Evolutionary conservation across 2,888 invertebrate genomes (phyloP).

Genomic region (Tetragnatha montana): DNA sequence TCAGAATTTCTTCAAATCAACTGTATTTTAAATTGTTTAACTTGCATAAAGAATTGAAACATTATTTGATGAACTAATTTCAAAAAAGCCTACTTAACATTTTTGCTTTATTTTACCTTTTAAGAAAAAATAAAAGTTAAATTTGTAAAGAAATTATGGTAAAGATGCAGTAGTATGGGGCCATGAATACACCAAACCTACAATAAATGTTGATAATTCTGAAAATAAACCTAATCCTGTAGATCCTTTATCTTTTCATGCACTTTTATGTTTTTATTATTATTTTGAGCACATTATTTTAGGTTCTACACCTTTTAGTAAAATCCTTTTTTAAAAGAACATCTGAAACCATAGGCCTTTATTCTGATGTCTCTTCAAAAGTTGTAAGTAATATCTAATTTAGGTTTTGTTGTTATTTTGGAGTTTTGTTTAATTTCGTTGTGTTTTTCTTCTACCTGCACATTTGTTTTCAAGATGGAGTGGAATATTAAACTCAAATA

Average conservation of each 20-base stretch:
- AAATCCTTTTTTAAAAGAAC: slow-evolving; percentile 70
- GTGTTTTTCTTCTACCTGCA: neutral
- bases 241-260: neutral
- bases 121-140: too few relatives aligned
- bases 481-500: too few relatives aligned
- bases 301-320: slow-evolving; percentile 71
- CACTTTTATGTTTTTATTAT: slow-evolving; percentile 41
- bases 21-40: neutral
- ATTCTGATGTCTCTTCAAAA: slow-evolving; percentile 59
- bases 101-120: too few relatives aligned
- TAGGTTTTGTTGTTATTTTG: neutral
- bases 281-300: slow-evolving; percentile 59
- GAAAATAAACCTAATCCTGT: too few relatives aligned
- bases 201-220: too few relatives aligned
- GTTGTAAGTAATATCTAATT: slow-evolving; percentile 61
- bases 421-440: neutral
- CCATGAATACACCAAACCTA: too few relatives aligned
- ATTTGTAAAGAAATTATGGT: too few relatives aligned
- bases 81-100: too few relatives aligned
- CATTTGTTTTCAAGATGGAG: too few relatives aligned
- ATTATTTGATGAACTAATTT: too few relatives aligned
- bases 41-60: neutral
- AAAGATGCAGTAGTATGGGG: too few relatives aligned
- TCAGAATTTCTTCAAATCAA: neutral
- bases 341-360: slow-evolving; percentile 59